Percentiles rank a stretch among this genome's conserved stretches.
Evolutionary conservation across 2,888 invertebrate species (phyloP).

Genomic region (Formica aserva): DNA sequence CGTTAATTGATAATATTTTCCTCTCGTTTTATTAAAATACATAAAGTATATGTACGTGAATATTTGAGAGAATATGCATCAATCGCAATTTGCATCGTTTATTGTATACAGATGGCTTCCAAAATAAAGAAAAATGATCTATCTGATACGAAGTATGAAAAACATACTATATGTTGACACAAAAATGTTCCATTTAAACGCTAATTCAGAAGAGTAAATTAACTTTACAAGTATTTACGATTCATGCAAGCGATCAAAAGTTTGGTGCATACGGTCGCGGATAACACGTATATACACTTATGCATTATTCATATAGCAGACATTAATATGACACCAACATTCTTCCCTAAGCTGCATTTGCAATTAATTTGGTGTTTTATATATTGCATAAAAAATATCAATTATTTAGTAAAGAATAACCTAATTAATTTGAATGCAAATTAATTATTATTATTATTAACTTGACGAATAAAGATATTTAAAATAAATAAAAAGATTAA

Average conservation of each 20-base stretch:
- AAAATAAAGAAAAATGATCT: constrained; percentile 8
- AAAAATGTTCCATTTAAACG: constrained; percentile 25
- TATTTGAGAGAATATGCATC: constrained; percentile 32
- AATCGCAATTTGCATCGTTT: constrained; percentile 26
- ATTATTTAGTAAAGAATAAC: not conserved
- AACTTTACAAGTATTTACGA: constrained; percentile 27
- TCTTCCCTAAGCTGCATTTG: not conserved
- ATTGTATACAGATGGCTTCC: constrained; percentile 11
- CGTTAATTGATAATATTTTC: not conserved
- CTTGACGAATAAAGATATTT: not conserved
- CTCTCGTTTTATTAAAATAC: constrained; percentile 16
- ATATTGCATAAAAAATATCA: not conserved
- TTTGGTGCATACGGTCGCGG: not conserved
- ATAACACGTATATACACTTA: constrained; percentile 9
- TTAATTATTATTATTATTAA: constrained; percentile 9
- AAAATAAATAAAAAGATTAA: not conserved
- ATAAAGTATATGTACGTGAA: no score
- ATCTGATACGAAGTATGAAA: not conserved
- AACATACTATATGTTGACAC: not conserved
- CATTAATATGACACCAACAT: not conserved
- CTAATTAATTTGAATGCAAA: not conserved
- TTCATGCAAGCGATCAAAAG: constrained; percentile 23
- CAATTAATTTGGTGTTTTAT: not conserved
- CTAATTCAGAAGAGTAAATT: constrained; percentile 30
- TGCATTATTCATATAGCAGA: constrained; percentile 19